Percentiles rank a stretch among this genome's conserved stretches.
These are phyloP conservation scores for Pterostichus madidus DNA, from an alignment of 2,888 invertebrate genomes.

Conservation along the genomic window DNA sequence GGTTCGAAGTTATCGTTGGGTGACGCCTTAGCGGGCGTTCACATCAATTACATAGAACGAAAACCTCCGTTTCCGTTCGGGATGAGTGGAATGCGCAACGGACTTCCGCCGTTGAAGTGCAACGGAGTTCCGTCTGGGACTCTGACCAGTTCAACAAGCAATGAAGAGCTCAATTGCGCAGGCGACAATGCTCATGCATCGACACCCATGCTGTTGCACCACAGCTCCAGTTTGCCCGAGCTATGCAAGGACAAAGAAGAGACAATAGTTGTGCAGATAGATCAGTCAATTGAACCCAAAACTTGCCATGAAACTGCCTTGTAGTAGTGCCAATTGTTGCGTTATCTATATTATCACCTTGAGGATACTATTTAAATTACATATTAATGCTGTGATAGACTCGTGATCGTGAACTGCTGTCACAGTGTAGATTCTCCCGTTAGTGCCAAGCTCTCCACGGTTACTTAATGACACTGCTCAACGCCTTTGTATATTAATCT, in stretches of 20 bases:
- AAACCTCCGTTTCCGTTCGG: constrained; percentile 68
- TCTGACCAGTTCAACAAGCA: constrained; percentile 33
- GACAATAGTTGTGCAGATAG: constrained; percentile 77
- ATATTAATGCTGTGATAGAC: not conserved
- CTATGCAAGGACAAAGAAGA: constrained; percentile 77
- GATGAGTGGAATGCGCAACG: constrained; percentile 45
- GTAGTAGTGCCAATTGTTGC: constrained; percentile 74
- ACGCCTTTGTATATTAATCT: not conserved
- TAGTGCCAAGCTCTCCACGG: constrained; percentile 11
- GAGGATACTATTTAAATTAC: too few relatives aligned
- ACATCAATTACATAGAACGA: constrained; percentile 84
- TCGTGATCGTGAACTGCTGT: too few relatives aligned
- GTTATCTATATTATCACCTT: constrained; percentile 52
- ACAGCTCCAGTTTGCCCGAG: constrained; percentile 79
- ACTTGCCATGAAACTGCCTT: constrained; percentile 77
- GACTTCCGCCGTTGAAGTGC: constrained; percentile 68
- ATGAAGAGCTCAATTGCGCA: constrained; percentile 69
- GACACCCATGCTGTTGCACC: constrained; percentile 77
- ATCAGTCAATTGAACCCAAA: constrained; percentile 79
- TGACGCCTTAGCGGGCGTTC: constrained; percentile 79
- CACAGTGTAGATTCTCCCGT: not conserved
- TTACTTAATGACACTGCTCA: constrained; percentile 11
- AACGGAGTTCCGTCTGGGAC: constrained; percentile 68
- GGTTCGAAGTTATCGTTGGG: constrained; percentile 78
- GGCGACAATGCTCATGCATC: constrained; percentile 76